phyloP scores from a whole-genome alignment of 1,140 invertebrate genomes.

The Melipona quadrifasciata region DNA sequence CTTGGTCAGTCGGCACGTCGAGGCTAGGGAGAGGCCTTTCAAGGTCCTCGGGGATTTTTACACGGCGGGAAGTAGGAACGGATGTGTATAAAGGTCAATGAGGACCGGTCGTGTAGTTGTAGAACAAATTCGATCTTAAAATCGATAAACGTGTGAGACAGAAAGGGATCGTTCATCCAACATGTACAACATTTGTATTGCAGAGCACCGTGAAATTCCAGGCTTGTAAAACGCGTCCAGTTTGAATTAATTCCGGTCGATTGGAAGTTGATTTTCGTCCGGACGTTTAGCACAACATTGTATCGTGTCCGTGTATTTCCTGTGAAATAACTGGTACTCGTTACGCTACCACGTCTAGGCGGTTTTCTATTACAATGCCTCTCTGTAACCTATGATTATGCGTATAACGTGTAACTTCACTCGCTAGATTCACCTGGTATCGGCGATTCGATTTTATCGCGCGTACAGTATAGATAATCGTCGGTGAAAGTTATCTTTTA shows the following conservation, averaged over 20 bases:
- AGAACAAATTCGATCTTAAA: conserved; percentile 52
- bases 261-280: background rate
- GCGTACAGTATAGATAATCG: conserved; percentile 11
- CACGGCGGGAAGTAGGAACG: conserved; percentile 37
- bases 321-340: background rate
- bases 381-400: conserved; percentile 5
- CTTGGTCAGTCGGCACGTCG: conserved; percentile 37
- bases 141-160: conserved; percentile 40
- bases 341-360: background rate
- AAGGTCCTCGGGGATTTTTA: conserved; percentile 49
- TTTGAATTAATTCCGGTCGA: background rate
- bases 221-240: background rate
- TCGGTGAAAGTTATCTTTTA: conserved; percentile 21
- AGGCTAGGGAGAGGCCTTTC: conserved; percentile 48
- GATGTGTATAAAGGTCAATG: conserved; percentile 44
- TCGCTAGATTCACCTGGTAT: conserved; percentile 5
- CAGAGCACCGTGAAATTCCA: background rate
- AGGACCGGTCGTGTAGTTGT: conserved; percentile 42
- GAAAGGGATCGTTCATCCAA: conserved; percentile 20
- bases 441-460: conserved; percentile 25
- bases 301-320: background rate
- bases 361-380: conserved; percentile 1
- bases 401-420: background rate
- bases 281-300: background rate
- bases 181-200: conserved; percentile 15